Percentiles rank a stretch among this genome's conserved stretches.
Evolutionary conservation across 1,140 invertebrate species (phyloP).

Genomic region (Drosophila ironensis): DNA sequence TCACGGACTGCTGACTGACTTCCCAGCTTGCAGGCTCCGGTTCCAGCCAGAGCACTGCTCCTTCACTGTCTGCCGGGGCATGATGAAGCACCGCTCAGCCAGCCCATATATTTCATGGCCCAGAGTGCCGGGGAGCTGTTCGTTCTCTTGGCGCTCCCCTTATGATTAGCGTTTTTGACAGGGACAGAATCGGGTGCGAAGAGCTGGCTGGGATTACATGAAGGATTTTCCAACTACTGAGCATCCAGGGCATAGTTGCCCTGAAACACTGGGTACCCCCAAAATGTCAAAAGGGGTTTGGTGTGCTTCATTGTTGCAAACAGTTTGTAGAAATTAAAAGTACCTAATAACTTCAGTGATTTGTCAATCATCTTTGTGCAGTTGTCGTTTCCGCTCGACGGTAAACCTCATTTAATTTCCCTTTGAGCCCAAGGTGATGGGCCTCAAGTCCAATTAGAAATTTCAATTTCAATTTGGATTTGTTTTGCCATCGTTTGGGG

Average conservation of each 20-base stretch:
- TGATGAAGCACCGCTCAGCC: conserved; percentile 45
- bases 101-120: conserved; percentile 35
- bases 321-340: too few relatives aligned
- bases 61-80: conserved; percentile 41
- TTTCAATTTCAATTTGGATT: conserved; percentile 47
- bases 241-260: too few relatives aligned
- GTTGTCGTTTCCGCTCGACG: conserved; percentile 9
- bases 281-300: too few relatives aligned
- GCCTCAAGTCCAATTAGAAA: conserved; percentile 34
- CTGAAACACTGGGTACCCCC: too few relatives aligned
- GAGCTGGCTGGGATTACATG: conserved; percentile 25
- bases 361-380: not conserved
- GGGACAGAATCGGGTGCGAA: conserved; percentile 17
- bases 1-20: conserved; percentile 20
- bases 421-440: conserved; percentile 20
- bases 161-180: conserved; percentile 45
- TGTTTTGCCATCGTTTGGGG: conserved; percentile 17
- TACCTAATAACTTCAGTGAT: too few relatives aligned
- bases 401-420: conserved; percentile 28
- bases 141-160: conserved; percentile 1
- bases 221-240: conserved; percentile 29
- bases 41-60: conserved; percentile 5
- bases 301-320: not conserved
- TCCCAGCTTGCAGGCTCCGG: conserved; percentile 30
- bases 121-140: not conserved